Conservation (phyloP, 2,113 vertebrate genomes). For the Ciconia stormi region DNA sequence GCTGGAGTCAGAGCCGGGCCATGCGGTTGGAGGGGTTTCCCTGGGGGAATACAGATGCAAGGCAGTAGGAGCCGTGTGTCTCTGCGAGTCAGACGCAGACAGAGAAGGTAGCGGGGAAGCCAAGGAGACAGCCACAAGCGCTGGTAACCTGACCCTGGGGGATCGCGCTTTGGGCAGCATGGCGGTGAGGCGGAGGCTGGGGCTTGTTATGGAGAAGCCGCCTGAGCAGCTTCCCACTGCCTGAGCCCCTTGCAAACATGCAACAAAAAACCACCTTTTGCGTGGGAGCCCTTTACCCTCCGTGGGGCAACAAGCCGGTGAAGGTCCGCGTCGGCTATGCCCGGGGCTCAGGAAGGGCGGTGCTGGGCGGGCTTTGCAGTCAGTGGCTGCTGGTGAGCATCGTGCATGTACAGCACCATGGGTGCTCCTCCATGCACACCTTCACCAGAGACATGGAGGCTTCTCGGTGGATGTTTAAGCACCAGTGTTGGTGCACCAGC, state of each 20-base stretch:
- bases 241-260: neutral
- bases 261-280: neutral
- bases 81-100: neutral
- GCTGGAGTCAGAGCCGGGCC: neutral
- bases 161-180: neutral
- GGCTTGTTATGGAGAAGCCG: neutral
- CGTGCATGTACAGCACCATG: fast-evolving
- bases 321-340: fast-evolving
- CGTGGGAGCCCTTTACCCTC: neutral
- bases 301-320: fast-evolving
- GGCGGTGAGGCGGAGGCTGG: fast-evolving
- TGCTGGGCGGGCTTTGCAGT: too few species aligned
- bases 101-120: neutral
- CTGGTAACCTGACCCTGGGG: neutral
- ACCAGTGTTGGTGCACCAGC: neutral
- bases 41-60: neutral
- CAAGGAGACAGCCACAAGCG: neutral
- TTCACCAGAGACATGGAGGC: neutral
- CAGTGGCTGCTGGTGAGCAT: neutral
- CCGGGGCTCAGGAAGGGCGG: neutral
- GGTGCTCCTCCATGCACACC: neutral
- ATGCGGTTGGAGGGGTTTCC: neutral
- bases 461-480: fast-evolving
- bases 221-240: neutral
- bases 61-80: neutral